Evolutionary conservation across 2,888 invertebrate species (phyloP).

Genomic region (Gisinianus flammeolus): DNA sequence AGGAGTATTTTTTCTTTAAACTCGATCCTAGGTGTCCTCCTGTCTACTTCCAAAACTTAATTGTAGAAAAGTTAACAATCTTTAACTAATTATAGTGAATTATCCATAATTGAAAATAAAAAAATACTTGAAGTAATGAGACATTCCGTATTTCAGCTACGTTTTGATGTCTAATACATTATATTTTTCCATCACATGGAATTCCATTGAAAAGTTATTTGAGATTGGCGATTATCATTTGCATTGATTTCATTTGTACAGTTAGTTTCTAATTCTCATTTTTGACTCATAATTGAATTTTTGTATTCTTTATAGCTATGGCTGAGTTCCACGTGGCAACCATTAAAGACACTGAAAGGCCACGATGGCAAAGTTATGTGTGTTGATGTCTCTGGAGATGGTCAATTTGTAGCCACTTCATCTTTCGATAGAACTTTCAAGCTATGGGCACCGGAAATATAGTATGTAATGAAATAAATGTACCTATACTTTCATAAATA

Average conservation of each 20-base stretch:
- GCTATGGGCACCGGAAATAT: conserved; percentile 83
- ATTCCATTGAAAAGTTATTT: no score
- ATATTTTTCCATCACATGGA: no score
- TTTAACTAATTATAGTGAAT: no score
- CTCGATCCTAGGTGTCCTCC: background rate
- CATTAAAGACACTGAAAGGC: conserved; percentile 90
- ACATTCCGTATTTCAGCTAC: no score
- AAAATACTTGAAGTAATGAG: no score
- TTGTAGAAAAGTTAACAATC: no score
- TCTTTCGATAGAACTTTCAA: conserved; percentile 98
- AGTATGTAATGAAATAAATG: no score
- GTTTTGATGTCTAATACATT: no score
- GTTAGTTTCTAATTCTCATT: background rate
- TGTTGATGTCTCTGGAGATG: conserved; percentile 85
- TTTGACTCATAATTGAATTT: background rate
- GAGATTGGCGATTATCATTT: no score
- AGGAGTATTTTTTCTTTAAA: conserved; percentile 20
- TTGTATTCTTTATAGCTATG: conserved; percentile 70
- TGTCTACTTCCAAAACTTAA: no score
- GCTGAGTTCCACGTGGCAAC: conserved; percentile 97
- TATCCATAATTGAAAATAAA: no score
- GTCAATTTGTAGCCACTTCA: conserved; percentile 87
- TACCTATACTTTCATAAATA: no score
- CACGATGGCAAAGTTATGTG: conserved; percentile 98
- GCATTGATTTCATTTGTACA: background rate